Base-by-base conservation (phyloP, 2,888 invertebrate species). In the Gisinianus flammeolus region DNA sequence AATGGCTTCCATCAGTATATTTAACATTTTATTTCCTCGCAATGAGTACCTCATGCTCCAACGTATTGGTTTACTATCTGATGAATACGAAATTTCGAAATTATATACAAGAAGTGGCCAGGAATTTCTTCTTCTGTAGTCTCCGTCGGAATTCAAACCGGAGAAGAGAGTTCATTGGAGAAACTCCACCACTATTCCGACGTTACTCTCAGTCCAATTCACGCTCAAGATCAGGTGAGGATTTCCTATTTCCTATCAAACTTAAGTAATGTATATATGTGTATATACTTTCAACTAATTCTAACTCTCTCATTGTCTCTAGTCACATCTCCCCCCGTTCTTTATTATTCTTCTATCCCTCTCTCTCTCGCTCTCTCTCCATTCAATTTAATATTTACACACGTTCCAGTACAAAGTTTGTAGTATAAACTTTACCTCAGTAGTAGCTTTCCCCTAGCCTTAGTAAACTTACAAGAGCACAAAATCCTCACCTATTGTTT, bases 21-120 rank as follows among this genome's bases (percentile, higher is more conserved):
- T 89, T 96, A 72, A 91, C 92, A 30, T 94, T 95, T 88, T 94
- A 94, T 86, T 94, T 94, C 93, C 89, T 96, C 78, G 96, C 96
- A 2, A 96, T 96, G 96, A 93, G 94, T 16, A 95, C 95, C 86
- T 93, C 95, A 0, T 62, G 62, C 28, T 62, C 62, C 62, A 62
- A 62, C 28, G 62, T 62, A 0, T 95, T 95, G 94, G 94, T 96
- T 71, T 96, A 96, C 87, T 95, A 95, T 86, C 94, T 94, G 93
- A 95, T 96, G 95, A 96, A 95, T 87, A 92, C 93, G 64, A 87
- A 87, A 87, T 89, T 84, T 62, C 82, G 85, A 81, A 78, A 68
- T 26, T 84, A 82, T 71, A 82, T 84, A 58, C 80, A 80, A 31
- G 79, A 83, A 54, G 72, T 81, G 0, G 64, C 76, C 22, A 73